Conservation (phyloP, 2,797 vertebrate genomes). For the Microctenopoma lineatum region DNA sequence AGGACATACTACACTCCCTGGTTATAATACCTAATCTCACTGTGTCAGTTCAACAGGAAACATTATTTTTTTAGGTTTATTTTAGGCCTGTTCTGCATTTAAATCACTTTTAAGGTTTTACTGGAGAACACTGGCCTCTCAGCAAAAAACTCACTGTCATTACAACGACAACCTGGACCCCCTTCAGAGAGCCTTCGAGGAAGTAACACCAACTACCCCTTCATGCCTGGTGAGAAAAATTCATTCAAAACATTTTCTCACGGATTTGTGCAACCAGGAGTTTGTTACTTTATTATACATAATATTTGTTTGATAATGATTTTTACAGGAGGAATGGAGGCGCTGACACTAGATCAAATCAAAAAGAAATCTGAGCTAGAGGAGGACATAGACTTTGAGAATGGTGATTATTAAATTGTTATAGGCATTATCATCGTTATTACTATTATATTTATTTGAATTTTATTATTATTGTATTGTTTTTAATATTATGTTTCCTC, state of each 20-base stretch:
- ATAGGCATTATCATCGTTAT: too few species aligned
- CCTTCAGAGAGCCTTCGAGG: slow-evolving; percentile 89
- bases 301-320: slow-evolving; percentile 9
- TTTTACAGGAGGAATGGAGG: slow-evolving; percentile 91
- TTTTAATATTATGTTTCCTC: neutral
- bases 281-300: neutral
- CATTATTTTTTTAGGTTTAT: neutral
- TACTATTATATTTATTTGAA: neutral
- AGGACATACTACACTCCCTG: neutral
- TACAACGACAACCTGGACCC: slow-evolving; percentile 89
- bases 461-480: neutral
- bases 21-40: neutral
- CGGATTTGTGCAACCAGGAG: neutral
- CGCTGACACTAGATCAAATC: slow-evolving; percentile 90
- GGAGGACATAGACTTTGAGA: slow-evolving; percentile 90
- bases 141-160: slow-evolving; percentile 91
- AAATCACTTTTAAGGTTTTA: slow-evolving; percentile 67
- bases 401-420: slow-evolving; percentile 72
- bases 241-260: neutral
- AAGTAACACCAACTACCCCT: slow-evolving; percentile 93
- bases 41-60: neutral
- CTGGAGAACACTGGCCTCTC: slow-evolving; percentile 88
- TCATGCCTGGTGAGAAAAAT: slow-evolving; percentile 86
- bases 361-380: slow-evolving; percentile 84
- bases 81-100: neutral